These are phyloP conservation scores for Oxycera nigricornis DNA, from an alignment of 2,888 invertebrate genomes.

Conservation along the genomic window DNA sequence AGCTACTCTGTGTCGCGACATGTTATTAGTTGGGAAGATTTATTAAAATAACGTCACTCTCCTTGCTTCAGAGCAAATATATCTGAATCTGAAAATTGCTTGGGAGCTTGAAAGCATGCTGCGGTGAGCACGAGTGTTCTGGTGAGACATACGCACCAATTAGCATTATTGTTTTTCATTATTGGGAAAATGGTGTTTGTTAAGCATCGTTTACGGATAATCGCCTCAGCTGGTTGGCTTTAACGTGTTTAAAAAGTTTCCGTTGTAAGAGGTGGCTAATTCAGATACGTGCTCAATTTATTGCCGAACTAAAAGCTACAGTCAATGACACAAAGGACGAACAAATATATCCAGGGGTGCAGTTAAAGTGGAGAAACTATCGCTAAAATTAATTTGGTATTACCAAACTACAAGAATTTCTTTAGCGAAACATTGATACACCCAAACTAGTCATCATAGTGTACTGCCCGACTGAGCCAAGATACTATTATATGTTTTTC, in stretches of 20 bases:
- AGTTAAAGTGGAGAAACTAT: too few species aligned
- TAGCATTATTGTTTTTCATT: constrained; percentile 3
- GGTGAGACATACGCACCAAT: background rate
- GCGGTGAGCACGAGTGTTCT: background rate
- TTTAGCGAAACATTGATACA: background rate
- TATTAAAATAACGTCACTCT: too few species aligned
- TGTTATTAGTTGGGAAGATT: constrained; percentile 13
- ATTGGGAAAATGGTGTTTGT: constrained; percentile 11
- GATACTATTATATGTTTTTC: background rate
- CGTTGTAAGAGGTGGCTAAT: too few species aligned
- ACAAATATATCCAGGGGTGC: too few species aligned
- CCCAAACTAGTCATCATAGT: background rate
- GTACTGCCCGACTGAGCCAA: background rate
- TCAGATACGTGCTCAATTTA: too few species aligned
- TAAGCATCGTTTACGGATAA: background rate
- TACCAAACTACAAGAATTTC: background rate
- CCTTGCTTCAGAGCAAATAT: too few species aligned
- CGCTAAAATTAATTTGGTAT: background rate
- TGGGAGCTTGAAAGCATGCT: background rate
- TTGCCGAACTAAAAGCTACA: too few species aligned
- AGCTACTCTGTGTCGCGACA: background rate
- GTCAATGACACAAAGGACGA: too few species aligned
- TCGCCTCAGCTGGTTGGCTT: background rate
- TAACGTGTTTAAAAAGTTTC: background rate
- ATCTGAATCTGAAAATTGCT: background rate